These are phyloP conservation scores for Dicycla oo DNA, from an alignment of 2,888 invertebrate species.

Conservation along the genomic window DNA sequence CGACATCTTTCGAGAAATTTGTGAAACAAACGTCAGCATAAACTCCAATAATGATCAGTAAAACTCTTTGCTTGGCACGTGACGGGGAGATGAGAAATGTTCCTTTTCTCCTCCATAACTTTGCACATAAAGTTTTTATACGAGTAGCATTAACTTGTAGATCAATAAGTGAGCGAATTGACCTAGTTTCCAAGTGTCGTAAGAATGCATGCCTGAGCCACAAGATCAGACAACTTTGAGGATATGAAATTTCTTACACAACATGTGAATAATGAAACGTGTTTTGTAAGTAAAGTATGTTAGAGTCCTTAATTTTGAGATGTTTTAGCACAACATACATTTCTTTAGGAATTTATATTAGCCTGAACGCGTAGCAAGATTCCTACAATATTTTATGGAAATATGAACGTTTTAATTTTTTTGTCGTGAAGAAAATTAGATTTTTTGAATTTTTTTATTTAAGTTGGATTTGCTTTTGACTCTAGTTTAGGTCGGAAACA, in stretches of 20 bases:
- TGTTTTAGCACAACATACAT: neutral
- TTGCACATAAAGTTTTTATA: constrained; percentile 64
- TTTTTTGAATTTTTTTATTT: too few species aligned
- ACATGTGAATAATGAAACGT: constrained; percentile 48
- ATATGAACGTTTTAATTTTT: neutral
- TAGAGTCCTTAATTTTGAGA: constrained; percentile 8
- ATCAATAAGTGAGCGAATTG: constrained; percentile 74
- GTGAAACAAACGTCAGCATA: constrained; percentile 40
- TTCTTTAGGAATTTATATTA: constrained; percentile 16
- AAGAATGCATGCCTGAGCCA: constrained; percentile 71
- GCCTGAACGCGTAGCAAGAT: neutral
- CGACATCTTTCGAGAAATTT: constrained; percentile 16
- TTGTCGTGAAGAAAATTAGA: too few species aligned
- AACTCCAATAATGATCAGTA: constrained; percentile 47
- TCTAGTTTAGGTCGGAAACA: too few species aligned
- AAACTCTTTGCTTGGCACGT: constrained; percentile 43
- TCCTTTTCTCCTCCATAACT: constrained; percentile 53
- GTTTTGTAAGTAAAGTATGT: constrained; percentile 16
- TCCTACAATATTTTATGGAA: neutral
- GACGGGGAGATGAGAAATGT: constrained; percentile 53
- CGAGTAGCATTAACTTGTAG: constrained; percentile 61
- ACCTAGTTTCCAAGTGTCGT: constrained; percentile 74
- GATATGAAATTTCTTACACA: constrained; percentile 55
- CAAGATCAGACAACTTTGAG: constrained; percentile 47
- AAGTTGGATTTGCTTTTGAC: too few species aligned